Evolutionary conservation across 1,140 invertebrate genomes (phyloP), one percentile per base, ranked within the genome.

Genomic region (Rhopalosiphum padi): DNA sequence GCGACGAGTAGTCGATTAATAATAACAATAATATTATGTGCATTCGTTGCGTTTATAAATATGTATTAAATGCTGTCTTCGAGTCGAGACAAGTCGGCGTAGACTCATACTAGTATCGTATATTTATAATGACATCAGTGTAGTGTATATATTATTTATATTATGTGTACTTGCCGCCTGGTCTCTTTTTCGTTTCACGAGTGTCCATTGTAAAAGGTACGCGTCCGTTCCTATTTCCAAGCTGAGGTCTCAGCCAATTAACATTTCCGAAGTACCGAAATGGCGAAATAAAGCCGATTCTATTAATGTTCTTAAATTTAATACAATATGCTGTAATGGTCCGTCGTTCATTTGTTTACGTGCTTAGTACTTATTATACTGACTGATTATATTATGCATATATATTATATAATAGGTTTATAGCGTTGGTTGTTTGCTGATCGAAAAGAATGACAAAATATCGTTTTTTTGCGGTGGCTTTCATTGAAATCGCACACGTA

Each of bases 11-110:
- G 5, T 15, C n/a, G 15, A 77, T 18, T 77, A 77, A 21, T 77
- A 77, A n/a, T 68, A n/a, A 68, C n/a, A 60, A 30, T 30, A 60
- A 30, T 21, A n/a, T 77, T 15, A 77, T 77, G 60, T 77, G 60
- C 60, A 15, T 77, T 77, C 15, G 60, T 77, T 15, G 60, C 9
- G 30, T 15, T 68, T 60, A 77, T 77, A n/a, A 77, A 77, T 77
- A 77, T 77, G 30, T 77, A 77, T 77, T n/a, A n/a, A 77, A n/a
- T 77, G 60, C n/a, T n/a, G 60, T 77, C 60, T 77, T 77, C 60
- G 30, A 77, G n/a, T 35, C 30, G 30, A 77, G 60, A 77, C 60
- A n/a, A 77, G 60, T 77, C 18, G 60, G 55, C 30, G 55, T 30
- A 30, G 60, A n/a, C 35, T 37, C 77, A 2, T 41, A 41, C 43